Base-by-base conservation (phyloP, 2,888 invertebrate genomes). In the Mayetiola destructor region DNA sequence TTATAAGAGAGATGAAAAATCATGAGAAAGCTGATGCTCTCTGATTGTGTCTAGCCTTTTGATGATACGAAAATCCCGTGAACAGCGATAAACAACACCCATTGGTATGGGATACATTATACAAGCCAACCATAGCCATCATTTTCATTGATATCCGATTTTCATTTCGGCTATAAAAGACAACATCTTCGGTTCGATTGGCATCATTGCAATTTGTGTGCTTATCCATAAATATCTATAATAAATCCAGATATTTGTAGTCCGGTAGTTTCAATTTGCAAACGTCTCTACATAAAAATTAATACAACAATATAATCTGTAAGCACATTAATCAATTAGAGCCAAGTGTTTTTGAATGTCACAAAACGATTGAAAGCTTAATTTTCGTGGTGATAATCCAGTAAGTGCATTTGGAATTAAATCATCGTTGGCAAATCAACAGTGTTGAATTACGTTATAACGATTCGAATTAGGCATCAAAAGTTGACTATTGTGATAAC, bases 201-300 rank as follows among this genome's bases (percentile, higher is more conserved):
- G 53, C 30, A 53, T 53, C 53, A 53, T 53, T 53, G 18, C 32
- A 53, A 53, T 53, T 53, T 53, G 53, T 32, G 53, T 30, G 30
- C 30, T 53, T 30, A 16, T 53, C 16, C 53, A 53, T 32, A 32
- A 48, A 48, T 48, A 48, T 39, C 39, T 12, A 37, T 16, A 37
- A 37, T 2, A 32, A 6, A 32, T 9, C n/a, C n/a, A n/a, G n/a
- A n/a, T n/a, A n/a, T n/a, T n/a, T n/a, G n/a, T n/a, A n/a, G n/a
- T n/a, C n/a, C n/a, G n/a, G n/a, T n/a, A n/a, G n/a, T n/a, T n/a
- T n/a, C n/a, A n/a, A n/a, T n/a, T n/a, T n/a, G n/a, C n/a, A n/a
- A n/a, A n/a, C n/a, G n/a, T n/a, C n/a, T n/a, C n/a, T 18, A 14
- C 48, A 42, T 23, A 8, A 48, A 37, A n/a, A n/a, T n/a, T n/a